Evolutionary conservation across 2,113 vertebrate species (phyloP), one percentile per base, ranked within the genome.

Genomic region (Buteo buteo): DNA sequence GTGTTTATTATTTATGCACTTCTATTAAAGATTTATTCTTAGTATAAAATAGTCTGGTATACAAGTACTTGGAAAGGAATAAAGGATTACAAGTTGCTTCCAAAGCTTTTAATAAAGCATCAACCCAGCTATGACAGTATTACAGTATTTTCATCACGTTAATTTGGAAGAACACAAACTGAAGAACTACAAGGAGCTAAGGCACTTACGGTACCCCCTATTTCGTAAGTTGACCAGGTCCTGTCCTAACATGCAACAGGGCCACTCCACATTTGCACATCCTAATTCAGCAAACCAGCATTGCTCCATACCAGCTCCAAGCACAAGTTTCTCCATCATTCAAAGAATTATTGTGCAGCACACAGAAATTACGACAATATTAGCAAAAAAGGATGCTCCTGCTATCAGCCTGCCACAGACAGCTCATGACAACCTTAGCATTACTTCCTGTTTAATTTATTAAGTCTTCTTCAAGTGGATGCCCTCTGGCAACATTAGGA

Each of bases 101-200:
- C 83, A 93, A 95, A 91, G 55, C 32, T 67, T 72, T 90, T 76
- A 61, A 82, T 28, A 78, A 73, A 81, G 64, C 16, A 78, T 22
- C 55, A 64, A 36, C 13, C 4, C 22, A 70, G 26, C 16, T 81
- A 28, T 49, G 42, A 66, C 26, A 81, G 22, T 45, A 70, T n/a
- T 45, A 18, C 4, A 80, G 65, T 19, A 49, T 47, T 92, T 90
- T 62, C 2, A 3, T 22, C 15, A 18, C 4, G 1, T 66, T 25
- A 49, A 40, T 9, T 50, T 54, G 29, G 86, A 70, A 65, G 34
- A 82, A 77, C 16, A 80, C 25, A 66, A 73, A 54, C 0, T 1
- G 32, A 93, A 58, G 40, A 80, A 29, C 25, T 18, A 49, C 1
- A 1, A 12, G 29, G 29, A 64, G 20, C 34, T 70, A 55, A 57